phyloP scores from a whole-genome alignment of 2,888 invertebrate genomes.

The Ferrisia virgata region DNA sequence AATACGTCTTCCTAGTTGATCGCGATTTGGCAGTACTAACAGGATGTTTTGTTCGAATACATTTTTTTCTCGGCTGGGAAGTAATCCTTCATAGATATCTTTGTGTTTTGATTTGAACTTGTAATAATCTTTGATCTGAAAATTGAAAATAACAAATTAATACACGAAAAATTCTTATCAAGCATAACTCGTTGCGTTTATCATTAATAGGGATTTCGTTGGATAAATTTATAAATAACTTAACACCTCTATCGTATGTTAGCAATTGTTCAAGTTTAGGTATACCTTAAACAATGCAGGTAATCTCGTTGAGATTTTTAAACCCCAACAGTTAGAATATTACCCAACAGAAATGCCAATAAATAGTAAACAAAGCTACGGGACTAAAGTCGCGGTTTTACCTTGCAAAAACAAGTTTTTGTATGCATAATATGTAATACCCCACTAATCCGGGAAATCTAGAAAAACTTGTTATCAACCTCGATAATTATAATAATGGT shows the following conservation, averaged over 20 bases:
- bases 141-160: conserved; percentile 44
- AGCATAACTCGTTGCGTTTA: background rate
- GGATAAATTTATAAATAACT: too few species aligned
- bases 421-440: background rate
- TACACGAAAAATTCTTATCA: background rate
- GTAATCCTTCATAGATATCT: conserved; percentile 61
- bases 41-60: conserved; percentile 66
- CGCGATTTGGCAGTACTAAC: conserved; percentile 67
- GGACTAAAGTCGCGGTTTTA: background rate
- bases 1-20: conserved; percentile 65
- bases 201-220: too few species aligned
- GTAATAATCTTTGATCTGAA: conserved; percentile 69
- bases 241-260: too few species aligned
- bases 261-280: too few species aligned
- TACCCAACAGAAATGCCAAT: background rate
- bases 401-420: background rate
- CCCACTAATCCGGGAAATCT: conserved; percentile 11
- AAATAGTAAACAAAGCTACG: background rate
- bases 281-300: too few species aligned
- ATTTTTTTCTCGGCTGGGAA: conserved; percentile 62
- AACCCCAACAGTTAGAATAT: too few species aligned
- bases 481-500: conserved; percentile 7
- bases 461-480: conserved; percentile 20
- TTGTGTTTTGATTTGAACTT: conserved; percentile 65
- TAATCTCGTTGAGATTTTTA: too few species aligned